Evolutionary conservation across 2,797 vertebrate species (phyloP).

Genomic region (Enteromius argenteus): DNA sequence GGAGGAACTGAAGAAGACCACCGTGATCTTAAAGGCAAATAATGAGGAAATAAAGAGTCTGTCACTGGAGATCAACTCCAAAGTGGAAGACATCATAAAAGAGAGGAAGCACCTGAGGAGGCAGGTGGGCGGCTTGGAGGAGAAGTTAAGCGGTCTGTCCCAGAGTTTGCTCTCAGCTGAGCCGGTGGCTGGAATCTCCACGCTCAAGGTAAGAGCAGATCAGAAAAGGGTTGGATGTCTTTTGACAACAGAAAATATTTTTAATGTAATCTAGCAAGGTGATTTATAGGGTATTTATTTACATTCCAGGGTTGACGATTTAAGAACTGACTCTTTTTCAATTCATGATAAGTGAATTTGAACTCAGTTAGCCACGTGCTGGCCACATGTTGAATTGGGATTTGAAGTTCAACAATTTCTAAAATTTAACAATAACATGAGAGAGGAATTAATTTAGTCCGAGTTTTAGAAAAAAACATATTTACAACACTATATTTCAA

Average conservation of each 20-base stretch:
- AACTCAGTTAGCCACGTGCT: background rate
- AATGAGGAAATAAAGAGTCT: conserved; percentile 90
- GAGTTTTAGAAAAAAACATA: background rate
- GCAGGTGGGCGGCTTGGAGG: conserved; percentile 86
- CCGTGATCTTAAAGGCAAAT: conserved; percentile 83
- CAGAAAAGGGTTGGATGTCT: background rate
- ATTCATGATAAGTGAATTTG: background rate
- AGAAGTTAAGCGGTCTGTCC: conserved; percentile 84
- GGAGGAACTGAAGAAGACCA: conserved; percentile 88
- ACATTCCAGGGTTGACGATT: background rate
- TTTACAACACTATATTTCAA: background rate
- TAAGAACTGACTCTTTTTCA: background rate
- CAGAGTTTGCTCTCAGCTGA: conserved; percentile 71
- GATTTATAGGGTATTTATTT: background rate
- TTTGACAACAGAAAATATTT: background rate
- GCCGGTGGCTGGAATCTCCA: conserved; percentile 81
- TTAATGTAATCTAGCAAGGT: background rate
- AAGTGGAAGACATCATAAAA: conserved; percentile 86
- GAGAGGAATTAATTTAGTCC: background rate
- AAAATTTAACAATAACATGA: background rate
- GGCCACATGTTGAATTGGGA: background rate
- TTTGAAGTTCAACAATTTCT: background rate
- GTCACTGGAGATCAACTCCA: conserved; percentile 85
- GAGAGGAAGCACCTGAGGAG: conserved; percentile 85
- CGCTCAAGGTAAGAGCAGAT: conserved; percentile 85